These are phyloP conservation scores for Palythoa caribaeorum DNA, from an alignment of 92 coral and sea anemone genomes.

Conservation along the genomic window DNA sequence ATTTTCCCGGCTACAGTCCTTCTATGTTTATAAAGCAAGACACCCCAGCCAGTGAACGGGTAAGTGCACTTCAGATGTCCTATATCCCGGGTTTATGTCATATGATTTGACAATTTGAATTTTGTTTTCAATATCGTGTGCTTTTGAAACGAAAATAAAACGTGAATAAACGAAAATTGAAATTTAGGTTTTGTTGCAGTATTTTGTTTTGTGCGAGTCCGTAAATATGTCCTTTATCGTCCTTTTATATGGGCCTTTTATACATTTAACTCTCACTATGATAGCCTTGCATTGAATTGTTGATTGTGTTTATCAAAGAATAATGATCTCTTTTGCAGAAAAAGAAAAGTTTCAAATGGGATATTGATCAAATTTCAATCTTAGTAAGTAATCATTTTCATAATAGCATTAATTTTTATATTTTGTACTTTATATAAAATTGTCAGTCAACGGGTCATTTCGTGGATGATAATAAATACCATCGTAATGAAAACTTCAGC, in stretches of 20 bases:
- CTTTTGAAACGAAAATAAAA: not conserved
- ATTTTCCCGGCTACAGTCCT: conserved; percentile 95
- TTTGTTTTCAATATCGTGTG: not conserved
- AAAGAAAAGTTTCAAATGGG: conserved; percentile 86
- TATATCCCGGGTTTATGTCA: not conserved
- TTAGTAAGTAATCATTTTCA: conserved; percentile 68
- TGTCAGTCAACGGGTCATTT: conserved; percentile 5
- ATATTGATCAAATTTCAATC: conserved; percentile 94
- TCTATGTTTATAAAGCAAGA: conserved; percentile 90
- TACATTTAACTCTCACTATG: not conserved
- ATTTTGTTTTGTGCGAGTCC: no score
- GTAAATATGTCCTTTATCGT: not conserved
- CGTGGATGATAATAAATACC: no score
- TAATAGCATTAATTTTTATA: not conserved
- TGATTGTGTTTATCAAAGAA: not conserved
- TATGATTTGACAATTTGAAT: not conserved
- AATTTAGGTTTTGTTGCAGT: no score
- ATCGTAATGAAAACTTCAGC: no score
- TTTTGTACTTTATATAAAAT: not conserved
- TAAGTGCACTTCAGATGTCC: conserved; percentile 28
- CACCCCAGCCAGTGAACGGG: conserved; percentile 94
- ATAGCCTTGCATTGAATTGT: not conserved
- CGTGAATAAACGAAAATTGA: not conserved
- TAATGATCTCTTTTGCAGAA: conserved; percentile 51
- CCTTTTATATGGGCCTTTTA: not conserved